A percentile compares a stretch with the other conserved stretches of the same genome.
Conservation (phyloP, 2,797 vertebrate genomes). For the Schizopygopsis pylzovi region DNA sequence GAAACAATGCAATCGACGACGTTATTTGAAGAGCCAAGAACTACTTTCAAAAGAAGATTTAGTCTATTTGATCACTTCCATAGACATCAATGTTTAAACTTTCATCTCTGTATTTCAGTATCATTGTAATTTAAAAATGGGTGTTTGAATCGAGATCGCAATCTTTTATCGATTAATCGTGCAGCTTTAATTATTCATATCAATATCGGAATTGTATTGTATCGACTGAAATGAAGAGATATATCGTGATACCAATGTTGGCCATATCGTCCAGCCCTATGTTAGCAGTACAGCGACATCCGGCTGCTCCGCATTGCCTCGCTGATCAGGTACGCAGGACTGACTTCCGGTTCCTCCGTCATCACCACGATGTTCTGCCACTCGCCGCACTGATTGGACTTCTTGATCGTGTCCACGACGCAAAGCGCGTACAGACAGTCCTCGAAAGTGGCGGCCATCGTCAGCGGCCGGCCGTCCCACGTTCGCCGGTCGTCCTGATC, state of each 20-base stretch:
- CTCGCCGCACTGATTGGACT: slow-evolving; percentile 94
- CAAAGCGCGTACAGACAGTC: slow-evolving; percentile 97
- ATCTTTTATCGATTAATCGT: too few relatives aligned
- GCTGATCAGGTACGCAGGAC: slow-evolving; percentile 95
- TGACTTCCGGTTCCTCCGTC: slow-evolving; percentile 96
- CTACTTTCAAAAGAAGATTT: too few relatives aligned
- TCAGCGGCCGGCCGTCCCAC: slow-evolving; percentile 94
- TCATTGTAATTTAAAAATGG: too few relatives aligned
- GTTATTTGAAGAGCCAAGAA: too few relatives aligned
- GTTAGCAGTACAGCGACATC: slow-evolving; percentile 96
- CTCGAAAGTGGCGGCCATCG: slow-evolving; percentile 97
- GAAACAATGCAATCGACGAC: too few relatives aligned
- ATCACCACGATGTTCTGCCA: slow-evolving; percentile 98
- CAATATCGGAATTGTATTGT: not conserved
- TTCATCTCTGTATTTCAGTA: too few relatives aligned
- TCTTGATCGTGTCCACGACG: slow-evolving; percentile 97
- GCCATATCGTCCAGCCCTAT: not conserved
- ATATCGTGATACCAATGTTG: not conserved
- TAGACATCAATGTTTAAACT: too few relatives aligned
- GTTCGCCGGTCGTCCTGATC: slow-evolving; percentile 96
- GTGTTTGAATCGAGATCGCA: too few relatives aligned
- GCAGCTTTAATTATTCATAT: too few relatives aligned
- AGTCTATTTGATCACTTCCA: too few relatives aligned
- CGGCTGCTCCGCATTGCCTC: slow-evolving; percentile 97
- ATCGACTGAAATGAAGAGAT: not conserved